Percentiles rank a stretch among this genome's conserved stretches.
These are phyloP conservation scores for Microplitis deprimator DNA, from an alignment of 2,888 invertebrate species.

Conservation along the genomic window DNA sequence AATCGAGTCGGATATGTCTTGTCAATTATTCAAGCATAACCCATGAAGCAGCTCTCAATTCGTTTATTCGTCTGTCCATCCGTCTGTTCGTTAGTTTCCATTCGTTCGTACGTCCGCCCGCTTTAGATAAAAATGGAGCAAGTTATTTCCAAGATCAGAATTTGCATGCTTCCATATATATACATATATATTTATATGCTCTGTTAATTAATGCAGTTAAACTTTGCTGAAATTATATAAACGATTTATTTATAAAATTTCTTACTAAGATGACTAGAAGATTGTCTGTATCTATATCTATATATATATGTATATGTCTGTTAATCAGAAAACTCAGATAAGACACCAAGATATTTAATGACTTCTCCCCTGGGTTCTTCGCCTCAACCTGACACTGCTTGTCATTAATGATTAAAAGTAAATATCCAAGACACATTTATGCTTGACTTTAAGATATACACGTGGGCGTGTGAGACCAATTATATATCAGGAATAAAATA, in stretches of 20 bases:
- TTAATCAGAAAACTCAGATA: neutral
- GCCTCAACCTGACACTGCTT: neutral
- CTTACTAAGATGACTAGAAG: neutral
- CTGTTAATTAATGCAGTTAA: neutral
- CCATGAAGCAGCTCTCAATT: neutral
- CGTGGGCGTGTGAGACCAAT: constrained; percentile 42
- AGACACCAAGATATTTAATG: neutral
- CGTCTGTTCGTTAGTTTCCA: neutral
- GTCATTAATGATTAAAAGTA: constrained; percentile 26
- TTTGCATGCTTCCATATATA: neutral
- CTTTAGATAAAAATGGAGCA: constrained; percentile 12
- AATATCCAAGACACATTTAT: constrained; percentile 20
- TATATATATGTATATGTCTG: neutral
- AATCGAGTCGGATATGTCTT: neutral
- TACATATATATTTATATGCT: neutral
- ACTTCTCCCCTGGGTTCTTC: neutral
- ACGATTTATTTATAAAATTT: neutral
- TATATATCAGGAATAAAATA: constrained; percentile 33
- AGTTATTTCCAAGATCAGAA: constrained; percentile 17
- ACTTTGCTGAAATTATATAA: neutral
- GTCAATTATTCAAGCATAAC: constrained; percentile 14
- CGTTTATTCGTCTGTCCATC: neutral
- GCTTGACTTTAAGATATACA: constrained; percentile 22
- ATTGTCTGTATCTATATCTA: neutral
- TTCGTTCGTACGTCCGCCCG: neutral